Conservation (phyloP, 2,888 invertebrate genomes). For the Callyntrura guangdongensis region DNA sequence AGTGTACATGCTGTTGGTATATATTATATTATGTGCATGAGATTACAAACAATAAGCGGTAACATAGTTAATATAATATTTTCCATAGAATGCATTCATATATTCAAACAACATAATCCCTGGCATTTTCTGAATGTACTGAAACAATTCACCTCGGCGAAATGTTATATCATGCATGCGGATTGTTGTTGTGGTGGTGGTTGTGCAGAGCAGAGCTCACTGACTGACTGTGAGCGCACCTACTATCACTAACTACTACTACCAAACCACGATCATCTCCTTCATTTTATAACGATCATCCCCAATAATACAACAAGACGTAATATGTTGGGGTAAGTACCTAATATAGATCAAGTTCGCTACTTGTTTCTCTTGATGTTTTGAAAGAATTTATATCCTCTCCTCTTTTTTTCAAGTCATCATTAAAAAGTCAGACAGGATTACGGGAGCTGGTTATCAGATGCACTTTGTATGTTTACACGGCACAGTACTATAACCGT, state of each 20-base stretch:
- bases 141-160: slow-evolving; percentile 39
- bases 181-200: slow-evolving; percentile 14
- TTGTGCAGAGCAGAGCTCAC: slow-evolving; percentile 30
- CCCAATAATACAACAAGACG: slow-evolving; percentile 70
- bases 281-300: slow-evolving; percentile 52
- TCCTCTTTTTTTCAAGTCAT: slow-evolving; percentile 62
- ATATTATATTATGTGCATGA: slow-evolving; percentile 15
- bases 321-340: slow-evolving; percentile 51
- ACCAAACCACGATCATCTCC: not conserved
- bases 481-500: slow-evolving; percentile 71
- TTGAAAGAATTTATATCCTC: slow-evolving; percentile 39
- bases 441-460: slow-evolving; percentile 76
- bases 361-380: slow-evolving; percentile 54
- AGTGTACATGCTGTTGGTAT: not conserved
- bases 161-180: slow-evolving; percentile 32
- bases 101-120: not conserved
- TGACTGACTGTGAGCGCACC: slow-evolving; percentile 36
- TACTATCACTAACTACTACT: not conserved
- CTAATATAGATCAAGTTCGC: slow-evolving; percentile 75
- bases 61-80: slow-evolving; percentile 45
- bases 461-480: slow-evolving; percentile 71
- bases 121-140: slow-evolving; percentile 47
- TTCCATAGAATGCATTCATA: slow-evolving; percentile 9
- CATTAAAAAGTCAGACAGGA: slow-evolving; percentile 76
- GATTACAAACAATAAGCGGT: slow-evolving; percentile 42